phyloP scores from a whole-genome alignment of 2,113 vertebrate genomes.

The Strigops habroptila region DNA sequence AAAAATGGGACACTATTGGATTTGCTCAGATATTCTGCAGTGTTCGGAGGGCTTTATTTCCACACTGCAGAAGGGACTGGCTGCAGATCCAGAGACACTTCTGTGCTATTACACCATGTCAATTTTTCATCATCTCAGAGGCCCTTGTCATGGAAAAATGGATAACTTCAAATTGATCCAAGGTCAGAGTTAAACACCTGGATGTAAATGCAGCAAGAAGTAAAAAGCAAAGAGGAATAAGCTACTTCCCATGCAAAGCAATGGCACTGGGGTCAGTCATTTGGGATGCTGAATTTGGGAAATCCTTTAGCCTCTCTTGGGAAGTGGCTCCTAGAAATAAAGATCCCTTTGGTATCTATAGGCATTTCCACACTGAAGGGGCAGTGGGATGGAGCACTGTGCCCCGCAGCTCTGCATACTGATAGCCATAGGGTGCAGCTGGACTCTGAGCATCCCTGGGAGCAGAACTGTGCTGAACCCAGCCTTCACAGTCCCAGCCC shows the following conservation, averaged over 20 bases:
- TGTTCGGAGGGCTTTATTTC: slow-evolving; percentile 9
- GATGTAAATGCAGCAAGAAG: background rate
- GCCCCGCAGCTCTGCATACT: background rate
- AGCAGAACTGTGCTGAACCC: background rate
- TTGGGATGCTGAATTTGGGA: background rate
- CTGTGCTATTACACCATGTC: slow-evolving; percentile 28
- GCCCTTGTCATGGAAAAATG: slow-evolving; percentile 7
- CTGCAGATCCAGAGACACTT: slow-evolving; percentile 1
- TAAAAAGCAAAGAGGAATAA: background rate
- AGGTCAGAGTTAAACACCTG: slow-evolving; percentile 48
- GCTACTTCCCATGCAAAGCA: background rate
- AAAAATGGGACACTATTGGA: background rate
- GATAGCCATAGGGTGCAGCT: background rate
- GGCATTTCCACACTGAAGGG: background rate
- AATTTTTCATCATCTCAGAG: slow-evolving; percentile 48
- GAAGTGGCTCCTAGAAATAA: background rate
- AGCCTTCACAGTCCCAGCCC: background rate
- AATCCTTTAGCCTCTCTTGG: background rate
- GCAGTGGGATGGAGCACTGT: background rate
- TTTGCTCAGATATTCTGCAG: slow-evolving; percentile 1
- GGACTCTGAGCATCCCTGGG: background rate
- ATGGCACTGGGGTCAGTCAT: background rate
- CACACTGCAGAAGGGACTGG: background rate
- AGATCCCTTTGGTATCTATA: background rate
- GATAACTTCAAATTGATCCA: slow-evolving; percentile 26